Evolutionary conservation across 2,113 vertebrate species (phyloP).

Genomic region (Plecotus auritus): DNA sequence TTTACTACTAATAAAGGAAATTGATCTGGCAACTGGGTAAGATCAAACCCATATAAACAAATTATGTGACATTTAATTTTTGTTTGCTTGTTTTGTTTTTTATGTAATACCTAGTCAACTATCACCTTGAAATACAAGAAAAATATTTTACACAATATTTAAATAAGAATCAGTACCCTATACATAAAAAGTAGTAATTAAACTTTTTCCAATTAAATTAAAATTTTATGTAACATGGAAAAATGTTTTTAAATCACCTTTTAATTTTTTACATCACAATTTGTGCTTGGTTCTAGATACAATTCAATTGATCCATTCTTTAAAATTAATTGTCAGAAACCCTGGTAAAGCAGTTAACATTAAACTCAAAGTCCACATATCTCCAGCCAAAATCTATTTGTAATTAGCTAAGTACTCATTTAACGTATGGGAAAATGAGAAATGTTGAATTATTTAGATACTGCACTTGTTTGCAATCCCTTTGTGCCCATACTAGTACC

Average conservation of each 20-base stretch:
- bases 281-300: not conserved
- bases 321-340: conserved; percentile 45
- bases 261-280: conserved; percentile 21
- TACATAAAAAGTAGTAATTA: not conserved
- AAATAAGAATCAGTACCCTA: not conserved
- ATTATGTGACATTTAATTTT: not conserved
- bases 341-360: conserved; percentile 56
- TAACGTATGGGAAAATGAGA: conserved; percentile 34
- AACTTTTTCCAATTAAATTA: not conserved
- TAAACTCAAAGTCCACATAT: conserved; percentile 51
- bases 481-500: not conserved
- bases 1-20: not conserved
- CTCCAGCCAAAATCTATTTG: not conserved
- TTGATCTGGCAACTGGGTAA: not conserved
- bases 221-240: not conserved
- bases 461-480: not conserved
- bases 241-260: not conserved
- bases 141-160: not conserved
- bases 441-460: conserved; percentile 39
- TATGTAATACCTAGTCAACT: not conserved
- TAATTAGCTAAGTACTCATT: conserved; percentile 47
- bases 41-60: not conserved
- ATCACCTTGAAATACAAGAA: not conserved
- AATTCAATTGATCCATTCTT: conserved; percentile 23
- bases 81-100: not conserved